Evolutionary conservation across 2,888 invertebrate genomes (phyloP), one percentile per base, ranked within the genome.

Genomic region (Nephrotoma flavescens): DNA sequence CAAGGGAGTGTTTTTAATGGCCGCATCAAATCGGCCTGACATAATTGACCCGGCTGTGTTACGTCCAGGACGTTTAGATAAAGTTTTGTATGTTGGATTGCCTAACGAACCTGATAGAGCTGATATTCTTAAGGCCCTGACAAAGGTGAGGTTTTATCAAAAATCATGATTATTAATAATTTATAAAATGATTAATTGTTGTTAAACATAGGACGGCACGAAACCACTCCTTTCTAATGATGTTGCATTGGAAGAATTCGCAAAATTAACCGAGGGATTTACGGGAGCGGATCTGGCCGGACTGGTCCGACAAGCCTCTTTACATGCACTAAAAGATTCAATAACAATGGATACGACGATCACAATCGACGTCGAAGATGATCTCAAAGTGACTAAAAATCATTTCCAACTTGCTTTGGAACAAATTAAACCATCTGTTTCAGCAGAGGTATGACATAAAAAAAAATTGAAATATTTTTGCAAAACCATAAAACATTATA

Each of bases 11-110:
- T 99, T 97, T 91, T 94, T 99, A 31, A 94, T 99, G 92, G 99
- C 98, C 0, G 99, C 99, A 0, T 98, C 97, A 42, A 99, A 99
- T 92, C 93, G 99, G 89, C 98, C 98, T 0, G 98, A 99, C 90
- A 98, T 98, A 41, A 96, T 99, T 87, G 99, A 99, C 92, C 97
- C 98, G 3, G 99, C 99, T 0, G 95, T 99, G 57, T 91, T 99
- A 87, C 93, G 98, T 89, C 94, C 94, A 0, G 99, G 99, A 0
- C 94, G 99, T 88, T 93, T 99, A 87, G 98, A 98, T 90, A 96
- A 97, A 90, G 95, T 97, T 87, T 93, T 98, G 87, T 98, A 96
- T 90, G 97, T 99, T 1, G 98, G 97, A 0, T 93, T 99, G 90
- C 99, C 99, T 0, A 93, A 93, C 3, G 91, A 94, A 3, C 91